Evolutionary conservation across 2,888 invertebrate species (phyloP).

Genomic region (Iselma pallidipennis): DNA sequence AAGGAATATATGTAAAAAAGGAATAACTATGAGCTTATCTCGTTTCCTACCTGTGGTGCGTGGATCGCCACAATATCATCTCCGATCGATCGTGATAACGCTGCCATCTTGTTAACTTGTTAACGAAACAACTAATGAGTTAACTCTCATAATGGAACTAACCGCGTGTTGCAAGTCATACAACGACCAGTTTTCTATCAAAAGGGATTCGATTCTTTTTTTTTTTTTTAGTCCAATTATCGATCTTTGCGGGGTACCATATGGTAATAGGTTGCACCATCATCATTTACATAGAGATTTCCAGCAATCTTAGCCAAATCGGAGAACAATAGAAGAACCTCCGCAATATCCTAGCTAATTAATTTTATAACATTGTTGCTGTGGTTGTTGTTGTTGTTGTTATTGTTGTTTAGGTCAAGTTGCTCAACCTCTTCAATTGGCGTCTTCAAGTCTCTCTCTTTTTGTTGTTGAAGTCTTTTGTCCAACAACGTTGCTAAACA

Average conservation of each 20-base stretch:
- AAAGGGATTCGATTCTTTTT: neutral
- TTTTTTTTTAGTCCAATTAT: neutral
- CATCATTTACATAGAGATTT: slow-evolving; percentile 13
- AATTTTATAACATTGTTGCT: slow-evolving; percentile 16
- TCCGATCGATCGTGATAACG: slow-evolving; percentile 52
- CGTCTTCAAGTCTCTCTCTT: neutral
- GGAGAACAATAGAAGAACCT: slow-evolving; percentile 13
- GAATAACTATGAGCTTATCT: slow-evolving; percentile 1
- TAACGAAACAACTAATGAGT: slow-evolving; percentile 56
- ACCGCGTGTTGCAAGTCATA: slow-evolving; percentile 53
- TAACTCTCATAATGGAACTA: slow-evolving; percentile 49
- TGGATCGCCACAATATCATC: slow-evolving; percentile 52
- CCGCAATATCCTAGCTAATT: slow-evolving; percentile 17
- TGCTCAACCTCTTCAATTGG: neutral
- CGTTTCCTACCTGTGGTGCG: slow-evolving; percentile 45
- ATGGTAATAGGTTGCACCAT: slow-evolving; percentile 14
- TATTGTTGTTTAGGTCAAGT: neutral
- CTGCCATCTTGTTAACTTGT: slow-evolving; percentile 56
- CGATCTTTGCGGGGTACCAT: slow-evolving; percentile 4
- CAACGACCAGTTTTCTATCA: slow-evolving; percentile 40
- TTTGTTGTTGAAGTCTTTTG: slow-evolving; percentile 25
- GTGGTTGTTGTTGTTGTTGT: slow-evolving; percentile 10
- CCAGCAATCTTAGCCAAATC: slow-evolving; percentile 9
- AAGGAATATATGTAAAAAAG: neutral
- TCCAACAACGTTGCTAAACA: slow-evolving; percentile 32